Evolutionary conservation across 2,113 vertebrate genomes (phyloP).

Genomic region (Meriones unguiculatus): DNA sequence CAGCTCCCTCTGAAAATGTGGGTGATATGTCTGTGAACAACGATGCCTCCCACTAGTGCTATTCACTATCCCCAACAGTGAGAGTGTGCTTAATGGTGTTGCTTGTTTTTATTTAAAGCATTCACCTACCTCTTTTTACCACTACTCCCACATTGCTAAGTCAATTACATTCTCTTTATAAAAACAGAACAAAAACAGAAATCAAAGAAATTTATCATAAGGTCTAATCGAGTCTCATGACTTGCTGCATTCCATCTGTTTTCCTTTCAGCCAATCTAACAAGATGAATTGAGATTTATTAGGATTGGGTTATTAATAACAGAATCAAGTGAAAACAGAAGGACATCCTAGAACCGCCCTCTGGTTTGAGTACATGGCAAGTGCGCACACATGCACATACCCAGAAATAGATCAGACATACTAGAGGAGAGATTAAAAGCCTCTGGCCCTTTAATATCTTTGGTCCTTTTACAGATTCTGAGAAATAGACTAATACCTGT

Average conservation of each 20-base stretch:
- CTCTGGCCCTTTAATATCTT: not conserved
- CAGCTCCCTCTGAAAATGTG: slow-evolving; percentile 83
- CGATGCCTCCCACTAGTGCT: slow-evolving; percentile 83
- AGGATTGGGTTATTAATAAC: not conserved
- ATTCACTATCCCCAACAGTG: slow-evolving; percentile 59
- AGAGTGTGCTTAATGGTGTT: slow-evolving; percentile 29
- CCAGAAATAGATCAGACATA: not conserved
- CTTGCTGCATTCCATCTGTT: not conserved
- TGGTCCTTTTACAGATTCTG: not conserved
- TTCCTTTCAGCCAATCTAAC: not conserved
- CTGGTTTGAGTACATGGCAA: not conserved
- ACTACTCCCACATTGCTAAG: not conserved
- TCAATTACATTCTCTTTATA: slow-evolving; percentile 46
- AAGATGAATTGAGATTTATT: slow-evolving; percentile 7
- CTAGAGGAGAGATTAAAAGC: not conserved
- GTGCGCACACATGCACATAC: not conserved
- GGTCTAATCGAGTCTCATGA: slow-evolving; percentile 57
- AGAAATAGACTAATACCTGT: not conserved
- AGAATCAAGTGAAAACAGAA: not conserved
- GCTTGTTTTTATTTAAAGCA: slow-evolving; percentile 50
- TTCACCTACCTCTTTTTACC: slow-evolving; percentile 54
- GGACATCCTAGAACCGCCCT: not conserved
- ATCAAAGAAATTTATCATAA: slow-evolving; percentile 2
- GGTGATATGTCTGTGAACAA: slow-evolving; percentile 78
- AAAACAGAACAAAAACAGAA: slow-evolving; percentile 23